A percentile compares a stretch with the other conserved stretches of the same genome.
These are phyloP conservation scores for Melanerpes aurifrons DNA, from an alignment of 2,113 vertebrate genomes.

Conservation along the genomic window DNA sequence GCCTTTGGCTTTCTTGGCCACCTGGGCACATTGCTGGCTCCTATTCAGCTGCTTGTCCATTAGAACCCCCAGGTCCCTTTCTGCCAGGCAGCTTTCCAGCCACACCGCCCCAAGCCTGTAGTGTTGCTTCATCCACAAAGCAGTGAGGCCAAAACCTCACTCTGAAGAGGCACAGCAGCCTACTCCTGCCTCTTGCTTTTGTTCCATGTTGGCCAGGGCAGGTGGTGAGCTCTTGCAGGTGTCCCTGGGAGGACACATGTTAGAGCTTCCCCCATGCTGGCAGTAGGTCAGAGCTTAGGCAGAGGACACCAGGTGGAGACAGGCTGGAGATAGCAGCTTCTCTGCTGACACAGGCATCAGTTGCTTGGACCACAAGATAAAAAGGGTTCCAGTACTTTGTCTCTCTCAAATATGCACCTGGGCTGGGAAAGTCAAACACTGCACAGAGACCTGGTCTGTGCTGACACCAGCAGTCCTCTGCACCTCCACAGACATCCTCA, in stretches of 20 bases:
- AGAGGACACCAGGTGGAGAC: not conserved
- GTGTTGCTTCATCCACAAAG: not conserved
- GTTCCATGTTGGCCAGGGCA: fast-evolving
- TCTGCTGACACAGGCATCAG: not conserved
- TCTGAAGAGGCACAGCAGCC: not conserved
- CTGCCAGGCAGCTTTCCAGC: too few relatives aligned
- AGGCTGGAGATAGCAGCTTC: not conserved
- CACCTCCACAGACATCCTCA: not conserved
- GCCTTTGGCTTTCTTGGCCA: too few relatives aligned
- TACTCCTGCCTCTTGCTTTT: not conserved
- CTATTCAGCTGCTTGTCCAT: too few relatives aligned
- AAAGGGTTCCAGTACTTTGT: not conserved
- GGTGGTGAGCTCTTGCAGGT: fast-evolving
- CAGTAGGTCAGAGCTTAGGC: not conserved
- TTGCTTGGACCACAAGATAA: not conserved
- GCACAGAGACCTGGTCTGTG: not conserved
- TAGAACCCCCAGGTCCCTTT: too few relatives aligned
- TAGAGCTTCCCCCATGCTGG: not conserved
- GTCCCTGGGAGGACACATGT: not conserved
- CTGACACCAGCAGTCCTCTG: not conserved
- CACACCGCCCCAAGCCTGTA: too few relatives aligned
- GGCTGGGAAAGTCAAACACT: not conserved
- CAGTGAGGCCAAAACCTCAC: not conserved
- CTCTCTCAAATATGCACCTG: fast-evolving
- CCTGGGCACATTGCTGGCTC: too few relatives aligned